Evolutionary conservation across 2,113 vertebrate species (phyloP).

Genomic region (Sebastes schlegelii): DNA sequence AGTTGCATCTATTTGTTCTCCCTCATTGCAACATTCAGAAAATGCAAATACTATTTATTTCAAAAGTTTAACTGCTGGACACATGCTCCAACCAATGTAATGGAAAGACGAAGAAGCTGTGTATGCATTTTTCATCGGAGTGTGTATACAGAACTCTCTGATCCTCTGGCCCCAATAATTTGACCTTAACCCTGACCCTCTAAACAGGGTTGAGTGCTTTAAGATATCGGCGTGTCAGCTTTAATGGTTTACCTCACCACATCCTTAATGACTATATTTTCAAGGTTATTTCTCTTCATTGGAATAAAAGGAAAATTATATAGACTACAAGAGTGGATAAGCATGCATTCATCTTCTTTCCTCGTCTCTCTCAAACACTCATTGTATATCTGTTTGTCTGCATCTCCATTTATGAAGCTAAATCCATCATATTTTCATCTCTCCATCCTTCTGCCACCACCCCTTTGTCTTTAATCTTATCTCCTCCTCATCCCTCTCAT

Average conservation of each 20-base stretch:
- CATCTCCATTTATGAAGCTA: constrained; percentile 14
- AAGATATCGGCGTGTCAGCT: too few species aligned
- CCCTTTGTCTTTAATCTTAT: constrained; percentile 41
- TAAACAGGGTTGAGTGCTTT: too few species aligned
- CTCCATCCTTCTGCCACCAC: constrained; percentile 2
- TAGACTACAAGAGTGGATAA: not conserved
- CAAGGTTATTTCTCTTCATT: not conserved
- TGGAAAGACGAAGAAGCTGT: not conserved
- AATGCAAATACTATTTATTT: not conserved
- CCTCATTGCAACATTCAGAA: not conserved
- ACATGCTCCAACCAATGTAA: not conserved
- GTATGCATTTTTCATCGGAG: constrained; percentile 20
- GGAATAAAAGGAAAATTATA: not conserved
- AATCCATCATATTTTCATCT: constrained; percentile 37
- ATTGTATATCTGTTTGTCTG: constrained; percentile 17
- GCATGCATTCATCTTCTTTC: not conserved
- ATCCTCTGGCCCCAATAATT: constrained; percentile 2
- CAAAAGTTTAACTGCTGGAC: not conserved
- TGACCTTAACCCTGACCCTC: not conserved
- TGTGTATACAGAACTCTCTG: constrained; percentile 10
- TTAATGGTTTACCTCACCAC: not conserved
- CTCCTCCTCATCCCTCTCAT: constrained; percentile 25
- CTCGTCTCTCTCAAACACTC: constrained; percentile 1
- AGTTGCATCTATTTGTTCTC: not conserved
- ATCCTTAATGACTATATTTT: not conserved